These are phyloP conservation scores for Cryptocephalus moraei DNA, from an alignment of 2,888 invertebrate genomes.

Conservation along the genomic window DNA sequence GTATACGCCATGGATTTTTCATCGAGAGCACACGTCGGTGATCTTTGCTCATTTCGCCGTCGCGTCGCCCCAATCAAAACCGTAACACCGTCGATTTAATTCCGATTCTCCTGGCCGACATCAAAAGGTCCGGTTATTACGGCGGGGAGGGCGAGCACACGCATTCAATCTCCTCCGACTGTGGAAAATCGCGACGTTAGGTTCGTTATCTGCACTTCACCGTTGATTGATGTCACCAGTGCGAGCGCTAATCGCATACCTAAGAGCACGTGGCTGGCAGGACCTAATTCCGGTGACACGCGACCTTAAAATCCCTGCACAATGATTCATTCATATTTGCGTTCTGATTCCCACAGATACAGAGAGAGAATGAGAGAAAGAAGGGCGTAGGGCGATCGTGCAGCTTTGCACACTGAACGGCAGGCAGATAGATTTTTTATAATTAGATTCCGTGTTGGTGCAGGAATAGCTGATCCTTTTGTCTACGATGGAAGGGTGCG, in stretches of 20 bases:
- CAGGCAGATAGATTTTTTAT: constrained; percentile 33
- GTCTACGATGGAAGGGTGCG: constrained; percentile 10
- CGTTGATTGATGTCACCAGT: constrained; percentile 35
- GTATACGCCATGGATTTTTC: too few species aligned
- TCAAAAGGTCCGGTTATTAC: constrained; percentile 4
- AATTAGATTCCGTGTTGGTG: constrained; percentile 32
- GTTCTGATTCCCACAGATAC: constrained; percentile 34
- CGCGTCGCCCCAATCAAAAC: too few species aligned
- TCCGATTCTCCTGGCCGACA: constrained; percentile 2
- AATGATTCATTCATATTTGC: constrained; percentile 35
- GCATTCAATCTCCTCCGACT: constrained; percentile 2
- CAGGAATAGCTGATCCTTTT: constrained; percentile 1
- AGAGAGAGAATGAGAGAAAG: constrained; percentile 6
- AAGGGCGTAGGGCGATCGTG: constrained; percentile 6
- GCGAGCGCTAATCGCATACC: constrained; percentile 34
- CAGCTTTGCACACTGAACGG: constrained; percentile 18
- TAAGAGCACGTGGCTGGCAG: constrained; percentile 31
- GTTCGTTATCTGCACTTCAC: constrained; percentile 33
- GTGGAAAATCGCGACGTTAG: constrained; percentile 23
- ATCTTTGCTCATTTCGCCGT: too few species aligned
- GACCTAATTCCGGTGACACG: constrained; percentile 31
- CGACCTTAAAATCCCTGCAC: constrained; percentile 32
- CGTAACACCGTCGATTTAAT: too few species aligned
- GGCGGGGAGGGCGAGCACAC: too few species aligned
- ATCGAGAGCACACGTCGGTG: too few species aligned